phyloP scores from a whole-genome alignment of 2,113 vertebrate genomes.

The Catagonus wagneri region DNA sequence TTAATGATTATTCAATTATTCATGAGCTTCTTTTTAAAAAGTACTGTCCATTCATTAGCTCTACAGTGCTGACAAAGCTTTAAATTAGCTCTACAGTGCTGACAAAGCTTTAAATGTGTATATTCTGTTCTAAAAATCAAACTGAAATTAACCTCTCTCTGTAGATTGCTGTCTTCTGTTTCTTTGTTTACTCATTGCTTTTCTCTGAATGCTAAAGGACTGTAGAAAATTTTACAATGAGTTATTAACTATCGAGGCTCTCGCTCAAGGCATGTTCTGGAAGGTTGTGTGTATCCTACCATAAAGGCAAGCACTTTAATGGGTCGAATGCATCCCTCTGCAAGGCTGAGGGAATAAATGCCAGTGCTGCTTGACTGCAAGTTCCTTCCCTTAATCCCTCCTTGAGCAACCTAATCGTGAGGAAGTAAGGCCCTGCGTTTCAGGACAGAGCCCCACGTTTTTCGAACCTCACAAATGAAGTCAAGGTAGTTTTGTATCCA shows the following conservation, averaged over 20 bases:
- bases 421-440: neutral
- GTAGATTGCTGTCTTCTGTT: neutral
- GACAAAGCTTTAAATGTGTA: neutral
- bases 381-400: neutral
- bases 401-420: neutral
- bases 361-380: neutral
- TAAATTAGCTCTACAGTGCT: slow-evolving; percentile 8
- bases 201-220: neutral
- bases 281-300: neutral
- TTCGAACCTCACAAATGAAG: neutral
- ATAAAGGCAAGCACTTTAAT: neutral
- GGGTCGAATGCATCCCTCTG: neutral
- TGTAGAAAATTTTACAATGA: neutral
- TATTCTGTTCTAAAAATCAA: neutral
- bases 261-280: neutral
- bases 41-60: neutral
- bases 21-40: slow-evolving; percentile 35
- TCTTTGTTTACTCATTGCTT: neutral
- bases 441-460: neutral
- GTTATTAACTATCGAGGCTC: neutral
- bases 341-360: neutral
- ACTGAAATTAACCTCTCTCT: neutral
- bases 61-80: neutral
- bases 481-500: neutral
- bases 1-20: slow-evolving; percentile 37